Evolutionary conservation across 2,113 vertebrate genomes (phyloP).

Genomic region (Pelodiscus sinensis): DNA sequence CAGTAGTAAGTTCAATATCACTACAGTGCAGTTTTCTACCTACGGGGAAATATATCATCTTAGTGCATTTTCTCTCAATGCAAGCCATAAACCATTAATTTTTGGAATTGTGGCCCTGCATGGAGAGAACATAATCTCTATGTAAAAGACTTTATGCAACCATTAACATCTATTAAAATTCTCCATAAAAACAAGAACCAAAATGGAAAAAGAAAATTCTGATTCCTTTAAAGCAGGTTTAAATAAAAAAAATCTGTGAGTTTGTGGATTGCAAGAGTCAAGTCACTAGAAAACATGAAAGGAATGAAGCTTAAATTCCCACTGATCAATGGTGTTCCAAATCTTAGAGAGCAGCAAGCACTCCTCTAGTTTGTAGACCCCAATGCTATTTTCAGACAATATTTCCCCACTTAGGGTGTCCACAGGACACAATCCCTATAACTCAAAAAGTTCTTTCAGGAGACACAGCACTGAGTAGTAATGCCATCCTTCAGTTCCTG

Average conservation of each 20-base stretch:
- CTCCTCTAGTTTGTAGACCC: background rate
- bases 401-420: background rate
- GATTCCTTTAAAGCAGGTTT: background rate
- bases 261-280: background rate
- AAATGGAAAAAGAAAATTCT: background rate
- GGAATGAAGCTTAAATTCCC: background rate
- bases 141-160: background rate
- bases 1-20: slow-evolving; percentile 7
- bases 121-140: background rate
- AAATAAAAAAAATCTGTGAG: background rate
- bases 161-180: background rate
- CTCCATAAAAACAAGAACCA: background rate
- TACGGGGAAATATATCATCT: background rate
- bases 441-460: background rate
- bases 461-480: background rate
- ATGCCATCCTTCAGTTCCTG: background rate
- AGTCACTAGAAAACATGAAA: background rate
- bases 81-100: background rate
- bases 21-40: slow-evolving; percentile 9
- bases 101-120: background rate
- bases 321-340: rapidly evolving
- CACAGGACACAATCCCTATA: background rate
- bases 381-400: background rate
- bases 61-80: rapidly evolving
- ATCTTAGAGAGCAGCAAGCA: background rate